Evolutionary conservation across 2,888 invertebrate species (phyloP).

Genomic region (Meteorus colon): DNA sequence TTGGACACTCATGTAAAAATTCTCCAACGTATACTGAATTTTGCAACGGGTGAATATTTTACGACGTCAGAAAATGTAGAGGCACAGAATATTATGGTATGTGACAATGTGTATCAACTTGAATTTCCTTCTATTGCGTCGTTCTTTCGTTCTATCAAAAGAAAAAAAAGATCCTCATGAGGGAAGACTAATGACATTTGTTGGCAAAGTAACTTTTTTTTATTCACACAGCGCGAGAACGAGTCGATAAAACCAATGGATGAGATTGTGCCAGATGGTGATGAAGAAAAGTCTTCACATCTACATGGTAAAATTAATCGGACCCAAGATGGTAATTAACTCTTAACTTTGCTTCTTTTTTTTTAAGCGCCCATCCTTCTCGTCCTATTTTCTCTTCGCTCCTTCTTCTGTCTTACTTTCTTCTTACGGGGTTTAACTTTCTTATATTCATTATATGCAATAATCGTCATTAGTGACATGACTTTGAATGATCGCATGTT

Average conservation of each 20-base stretch:
- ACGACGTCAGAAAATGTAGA: background rate
- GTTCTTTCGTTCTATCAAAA: no score
- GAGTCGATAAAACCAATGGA: constrained; percentile 35
- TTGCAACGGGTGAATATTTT: constrained; percentile 44
- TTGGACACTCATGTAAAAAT: constrained; percentile 59
- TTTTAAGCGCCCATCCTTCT: no score
- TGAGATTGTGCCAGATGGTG: constrained; percentile 13
- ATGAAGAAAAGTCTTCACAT: background rate
- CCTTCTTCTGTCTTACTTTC: background rate
- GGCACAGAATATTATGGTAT: background rate
- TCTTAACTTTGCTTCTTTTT: background rate
- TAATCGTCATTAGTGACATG: background rate
- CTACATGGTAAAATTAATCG: constrained; percentile 5
- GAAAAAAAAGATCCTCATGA: constrained; percentile 27
- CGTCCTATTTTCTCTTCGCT: background rate
- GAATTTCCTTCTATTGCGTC: no score
- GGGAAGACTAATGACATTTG: constrained; percentile 45
- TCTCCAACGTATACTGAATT: constrained; percentile 48
- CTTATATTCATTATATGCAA: background rate
- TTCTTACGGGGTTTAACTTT: background rate
- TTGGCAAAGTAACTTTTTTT: constrained; percentile 35
- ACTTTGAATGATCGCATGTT: background rate
- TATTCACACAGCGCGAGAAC: background rate
- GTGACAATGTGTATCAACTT: background rate
- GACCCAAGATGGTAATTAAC: constrained; percentile 14